phyloP scores from a whole-genome alignment of 2,888 invertebrate species.

The Lottia gigantea region DNA sequence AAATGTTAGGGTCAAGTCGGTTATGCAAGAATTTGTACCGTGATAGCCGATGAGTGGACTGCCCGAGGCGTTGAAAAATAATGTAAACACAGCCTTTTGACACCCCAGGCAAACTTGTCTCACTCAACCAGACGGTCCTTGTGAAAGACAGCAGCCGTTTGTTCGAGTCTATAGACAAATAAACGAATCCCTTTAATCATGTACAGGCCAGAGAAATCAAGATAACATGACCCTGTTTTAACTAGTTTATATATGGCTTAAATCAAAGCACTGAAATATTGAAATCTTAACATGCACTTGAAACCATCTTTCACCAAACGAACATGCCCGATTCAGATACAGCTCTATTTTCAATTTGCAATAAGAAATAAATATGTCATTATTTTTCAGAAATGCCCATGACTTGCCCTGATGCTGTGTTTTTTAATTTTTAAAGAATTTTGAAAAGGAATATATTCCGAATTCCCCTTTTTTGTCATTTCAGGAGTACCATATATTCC shows the following conservation, averaged over 20 bases:
- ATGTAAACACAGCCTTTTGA: constrained; percentile 7
- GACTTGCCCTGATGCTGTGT: neutral
- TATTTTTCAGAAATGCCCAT: no score
- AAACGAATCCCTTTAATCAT: neutral
- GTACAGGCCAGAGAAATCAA: neutral
- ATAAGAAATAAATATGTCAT: no score
- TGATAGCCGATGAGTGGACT: neutral
- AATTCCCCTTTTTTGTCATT: constrained; percentile 13
- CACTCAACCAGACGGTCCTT: no score
- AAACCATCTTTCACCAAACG: neutral
- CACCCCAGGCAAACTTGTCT: neutral
- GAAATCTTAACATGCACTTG: neutral
- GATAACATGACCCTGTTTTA: neutral
- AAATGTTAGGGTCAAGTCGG: constrained; percentile 2
- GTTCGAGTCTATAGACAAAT: no score
- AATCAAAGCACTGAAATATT: neutral
- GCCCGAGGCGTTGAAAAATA: neutral
- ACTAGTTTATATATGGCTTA: neutral
- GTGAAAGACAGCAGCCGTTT: no score
- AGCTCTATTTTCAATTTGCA: no score
- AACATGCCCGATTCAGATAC: no score
- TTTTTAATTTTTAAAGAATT: neutral
- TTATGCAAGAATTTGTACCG: constrained; percentile 7
- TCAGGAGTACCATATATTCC: constrained; percentile 65
- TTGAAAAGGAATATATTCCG: neutral